phyloP scores from a whole-genome alignment of 2,113 vertebrate species.

The Sylvicapra grimmia region DNA sequence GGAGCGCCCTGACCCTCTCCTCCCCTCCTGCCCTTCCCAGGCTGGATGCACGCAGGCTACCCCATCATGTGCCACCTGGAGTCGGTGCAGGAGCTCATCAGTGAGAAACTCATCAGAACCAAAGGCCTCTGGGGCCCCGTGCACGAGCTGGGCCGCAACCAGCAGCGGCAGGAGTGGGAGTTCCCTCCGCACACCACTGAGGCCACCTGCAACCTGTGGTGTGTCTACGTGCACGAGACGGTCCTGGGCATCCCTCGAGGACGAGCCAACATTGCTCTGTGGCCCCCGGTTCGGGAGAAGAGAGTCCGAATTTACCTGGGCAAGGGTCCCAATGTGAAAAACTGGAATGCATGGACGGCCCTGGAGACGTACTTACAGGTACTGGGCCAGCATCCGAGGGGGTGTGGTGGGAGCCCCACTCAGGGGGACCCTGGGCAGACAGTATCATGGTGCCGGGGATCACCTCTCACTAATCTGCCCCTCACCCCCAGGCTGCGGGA shows the following conservation, averaged over 20 bases:
- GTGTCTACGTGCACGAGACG: slow-evolving; percentile 79
- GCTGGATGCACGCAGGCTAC: slow-evolving; percentile 86
- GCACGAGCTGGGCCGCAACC: slow-evolving; percentile 81
- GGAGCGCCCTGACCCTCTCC: background rate
- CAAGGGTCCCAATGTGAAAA: slow-evolving; percentile 73
- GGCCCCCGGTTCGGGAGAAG: slow-evolving; percentile 60
- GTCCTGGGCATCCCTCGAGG: slow-evolving; percentile 78
- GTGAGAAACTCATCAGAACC: slow-evolving; percentile 62
- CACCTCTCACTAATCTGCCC: background rate
- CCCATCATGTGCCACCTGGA: slow-evolving; percentile 82
- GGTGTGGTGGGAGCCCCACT: background rate
- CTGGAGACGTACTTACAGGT: slow-evolving; percentile 85
- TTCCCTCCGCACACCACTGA: slow-evolving; percentile 76
- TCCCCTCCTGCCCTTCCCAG: slow-evolving; percentile 48
- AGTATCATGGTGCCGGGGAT: background rate
- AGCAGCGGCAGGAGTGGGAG: slow-evolving; percentile 75
- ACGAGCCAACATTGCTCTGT: slow-evolving; percentile 68
- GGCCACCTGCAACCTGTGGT: slow-evolving; percentile 79
- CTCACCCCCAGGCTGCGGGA: background rate
- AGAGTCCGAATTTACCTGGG: slow-evolving; percentile 74
- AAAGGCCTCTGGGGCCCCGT: slow-evolving; percentile 80
- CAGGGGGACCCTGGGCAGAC: background rate
- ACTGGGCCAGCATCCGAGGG: background rate
- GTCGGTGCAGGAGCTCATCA: slow-evolving; percentile 71
- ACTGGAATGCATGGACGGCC: slow-evolving; percentile 78